A percentile compares a stretch with the other conserved stretches of the same genome.
phyloP scores from a whole-genome alignment of 2,888 invertebrate species.

The Rhorus exstirpatorius region DNA sequence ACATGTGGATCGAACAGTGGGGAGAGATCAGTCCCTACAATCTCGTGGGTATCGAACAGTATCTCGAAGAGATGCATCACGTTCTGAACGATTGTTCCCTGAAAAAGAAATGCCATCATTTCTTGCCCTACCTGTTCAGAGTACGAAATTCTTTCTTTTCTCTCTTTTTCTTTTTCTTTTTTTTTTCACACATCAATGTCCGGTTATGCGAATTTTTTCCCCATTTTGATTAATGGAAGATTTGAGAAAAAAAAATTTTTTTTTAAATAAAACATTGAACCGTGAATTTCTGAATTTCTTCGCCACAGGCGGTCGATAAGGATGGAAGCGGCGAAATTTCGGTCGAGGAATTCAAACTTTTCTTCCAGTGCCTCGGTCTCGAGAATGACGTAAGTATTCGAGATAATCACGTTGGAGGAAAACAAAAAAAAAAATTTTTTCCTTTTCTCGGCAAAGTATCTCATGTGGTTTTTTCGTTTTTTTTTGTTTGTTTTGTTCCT shows the following conservation, averaged over 20 bases:
- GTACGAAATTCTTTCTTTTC: conserved; percentile 84
- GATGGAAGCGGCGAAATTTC: conserved; percentile 93
- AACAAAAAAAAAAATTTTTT: conserved; percentile 1
- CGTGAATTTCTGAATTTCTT: not conserved
- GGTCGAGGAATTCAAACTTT: conserved; percentile 93
- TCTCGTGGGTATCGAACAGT: conserved; percentile 93
- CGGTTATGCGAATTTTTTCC: too few species aligned
- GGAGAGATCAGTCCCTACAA: conserved; percentile 94
- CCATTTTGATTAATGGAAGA: too few species aligned
- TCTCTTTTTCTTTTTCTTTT: conserved; percentile 22
- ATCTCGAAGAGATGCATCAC: conserved; percentile 93
- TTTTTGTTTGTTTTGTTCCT: too few species aligned
- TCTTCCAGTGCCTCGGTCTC: conserved; percentile 93
- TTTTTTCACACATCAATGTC: not conserved
- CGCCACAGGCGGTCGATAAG: conserved; percentile 93
- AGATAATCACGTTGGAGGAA: not conserved
- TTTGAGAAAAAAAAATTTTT: too few species aligned
- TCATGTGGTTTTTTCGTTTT: conserved; percentile 32
- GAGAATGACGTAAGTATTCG: conserved; percentile 88
- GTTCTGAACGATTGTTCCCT: conserved; percentile 92
- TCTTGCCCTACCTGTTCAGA: conserved; percentile 94
- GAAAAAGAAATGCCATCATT: conserved; percentile 91
- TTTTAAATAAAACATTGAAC: not conserved
- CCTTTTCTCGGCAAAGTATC: conserved; percentile 13
- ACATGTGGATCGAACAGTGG: conserved; percentile 94